Evolutionary conservation across 2,113 vertebrate genomes (phyloP).

Genomic region (Bujurquina vittata): DNA sequence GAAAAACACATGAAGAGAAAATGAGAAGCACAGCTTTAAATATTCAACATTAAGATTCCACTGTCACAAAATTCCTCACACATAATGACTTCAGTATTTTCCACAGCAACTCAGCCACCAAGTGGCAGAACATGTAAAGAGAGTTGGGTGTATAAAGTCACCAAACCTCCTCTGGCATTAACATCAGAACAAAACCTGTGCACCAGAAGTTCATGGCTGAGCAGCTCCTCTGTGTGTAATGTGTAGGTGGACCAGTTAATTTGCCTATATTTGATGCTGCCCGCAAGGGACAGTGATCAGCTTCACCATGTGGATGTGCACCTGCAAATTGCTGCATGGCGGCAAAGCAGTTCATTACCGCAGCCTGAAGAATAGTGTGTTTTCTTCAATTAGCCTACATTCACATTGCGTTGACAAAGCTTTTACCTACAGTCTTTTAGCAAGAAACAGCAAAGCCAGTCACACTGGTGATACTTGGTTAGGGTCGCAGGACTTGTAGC

Average conservation of each 20-base stretch:
- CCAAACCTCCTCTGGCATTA: slow-evolving; percentile 3
- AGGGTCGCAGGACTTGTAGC: not conserved
- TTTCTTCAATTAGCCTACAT: not conserved
- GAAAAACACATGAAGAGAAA: not conserved
- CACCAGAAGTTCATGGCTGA: not conserved
- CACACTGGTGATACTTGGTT: not conserved
- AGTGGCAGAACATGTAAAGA: not conserved
- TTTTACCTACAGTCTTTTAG: not conserved
- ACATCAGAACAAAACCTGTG: not conserved
- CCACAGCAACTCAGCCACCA: not conserved
- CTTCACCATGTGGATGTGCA: not conserved
- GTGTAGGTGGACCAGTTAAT: slow-evolving; percentile 5
- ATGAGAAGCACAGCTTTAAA: not conserved
- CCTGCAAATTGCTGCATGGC: not conserved
- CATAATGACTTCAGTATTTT: not conserved
- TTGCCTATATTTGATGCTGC: not conserved
- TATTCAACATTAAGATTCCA: too few relatives aligned
- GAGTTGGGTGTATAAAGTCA: not conserved
- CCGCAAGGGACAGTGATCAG: not conserved
- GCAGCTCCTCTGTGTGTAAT: not conserved
- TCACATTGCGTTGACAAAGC: not conserved
- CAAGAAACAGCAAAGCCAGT: not conserved
- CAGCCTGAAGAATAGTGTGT: not conserved
- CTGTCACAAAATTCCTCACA: not conserved
- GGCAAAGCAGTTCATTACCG: not conserved